Evolutionary conservation across 2,113 vertebrate genomes (phyloP), one percentile per base, ranked within the genome.

Genomic region (Mus pahari): DNA sequence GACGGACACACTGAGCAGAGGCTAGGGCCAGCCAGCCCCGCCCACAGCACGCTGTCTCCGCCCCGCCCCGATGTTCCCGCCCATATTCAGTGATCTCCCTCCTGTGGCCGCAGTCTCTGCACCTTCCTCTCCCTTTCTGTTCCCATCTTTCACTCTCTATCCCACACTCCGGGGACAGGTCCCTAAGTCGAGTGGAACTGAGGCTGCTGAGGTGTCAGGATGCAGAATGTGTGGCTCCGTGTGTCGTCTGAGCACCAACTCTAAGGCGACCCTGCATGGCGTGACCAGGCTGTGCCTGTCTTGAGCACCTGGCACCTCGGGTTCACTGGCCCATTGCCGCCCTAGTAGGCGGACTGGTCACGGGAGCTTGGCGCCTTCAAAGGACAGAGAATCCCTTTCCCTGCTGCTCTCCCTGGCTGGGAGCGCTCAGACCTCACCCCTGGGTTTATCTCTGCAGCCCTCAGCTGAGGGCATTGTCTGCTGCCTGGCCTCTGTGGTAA

Each of bases 331-430:
- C 73, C 24, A 3, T 70, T 31, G 58, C 60, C 5, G 36, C 86
- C 64, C 60, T 26, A 0, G 92, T 94, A 94, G 90, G 90, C 20
- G 83, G 94, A 81, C 55, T 60, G 87, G 91, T 50, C 36, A 10
- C 22, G 79, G 73, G 20, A n/a, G 86, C 82, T 26, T 39, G 0
- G 22, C 28, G 55, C 71, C 39, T 95, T 89, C 93, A 91, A 84
- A 96, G 94, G 36, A n/a, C 70, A 22, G n/a, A 74, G 89, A n/a
- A 28, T 45, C 86, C 70, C 45, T 66, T 64, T 14, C 45, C 68
- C 42, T 6, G 70, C 73, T 24, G 53, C 79, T 66, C 50, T 71
- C 50, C 20, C 68, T 0, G 74, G 36, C 86, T 0, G 28, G 70
- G 81, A 42, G 26, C 1, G 33, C 89, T 33, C 60, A 78, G 31